A percentile compares a stretch with the other conserved stretches of the same genome.
phyloP scores from a whole-genome alignment of 2,113 vertebrate genomes.

The Pantherophis guttatus region DNA sequence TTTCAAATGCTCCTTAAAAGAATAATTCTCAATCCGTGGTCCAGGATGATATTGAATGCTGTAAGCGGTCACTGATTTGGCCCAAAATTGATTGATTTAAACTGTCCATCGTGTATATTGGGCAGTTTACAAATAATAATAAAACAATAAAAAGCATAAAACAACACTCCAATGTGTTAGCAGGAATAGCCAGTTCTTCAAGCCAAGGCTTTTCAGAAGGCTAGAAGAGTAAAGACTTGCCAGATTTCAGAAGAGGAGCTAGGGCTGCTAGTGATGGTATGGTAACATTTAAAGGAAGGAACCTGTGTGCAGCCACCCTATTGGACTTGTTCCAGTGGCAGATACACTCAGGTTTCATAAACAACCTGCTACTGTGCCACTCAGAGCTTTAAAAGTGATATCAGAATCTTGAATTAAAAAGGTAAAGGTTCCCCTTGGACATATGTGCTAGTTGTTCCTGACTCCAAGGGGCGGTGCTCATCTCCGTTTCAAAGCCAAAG shows the following conservation, averaged over 20 bases:
- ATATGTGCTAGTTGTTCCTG: too few species aligned
- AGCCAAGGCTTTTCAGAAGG: background rate
- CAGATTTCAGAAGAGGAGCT: background rate
- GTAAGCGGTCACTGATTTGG: background rate
- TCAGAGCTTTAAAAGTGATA: background rate
- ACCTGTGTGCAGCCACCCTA: background rate
- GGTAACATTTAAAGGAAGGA: background rate
- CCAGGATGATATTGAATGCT: background rate
- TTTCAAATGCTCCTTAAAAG: background rate
- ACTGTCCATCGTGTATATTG: background rate
- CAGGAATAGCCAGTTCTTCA: background rate
- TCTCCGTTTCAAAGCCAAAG: too few species aligned
- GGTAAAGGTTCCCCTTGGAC: too few species aligned
- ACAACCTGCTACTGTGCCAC: background rate
- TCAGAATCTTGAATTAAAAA: background rate
- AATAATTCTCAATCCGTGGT: background rate
- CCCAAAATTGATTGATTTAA: background rate
- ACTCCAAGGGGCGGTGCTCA: too few species aligned
- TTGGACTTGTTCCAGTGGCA: background rate
- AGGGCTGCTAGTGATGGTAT: background rate
- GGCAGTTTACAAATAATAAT: background rate
- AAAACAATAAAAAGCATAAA: background rate
- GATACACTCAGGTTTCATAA: background rate
- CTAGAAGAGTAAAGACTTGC: background rate
- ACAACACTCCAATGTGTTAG: background rate